phyloP scores from a whole-genome alignment of 2,113 vertebrate species.

The Catagonus wagneri region DNA sequence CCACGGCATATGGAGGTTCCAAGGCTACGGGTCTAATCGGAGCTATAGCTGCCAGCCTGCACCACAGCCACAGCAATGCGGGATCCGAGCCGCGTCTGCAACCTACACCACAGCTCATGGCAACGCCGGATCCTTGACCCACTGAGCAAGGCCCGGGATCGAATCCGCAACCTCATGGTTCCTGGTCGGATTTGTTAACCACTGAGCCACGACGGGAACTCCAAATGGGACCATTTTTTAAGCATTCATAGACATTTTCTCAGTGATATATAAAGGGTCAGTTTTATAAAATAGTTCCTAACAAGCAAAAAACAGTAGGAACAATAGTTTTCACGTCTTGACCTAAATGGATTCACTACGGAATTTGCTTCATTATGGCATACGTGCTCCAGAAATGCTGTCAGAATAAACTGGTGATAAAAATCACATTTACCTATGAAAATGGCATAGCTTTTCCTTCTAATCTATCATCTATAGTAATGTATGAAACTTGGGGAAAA shows the following conservation, averaged over 20 bases:
- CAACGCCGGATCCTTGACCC: no score
- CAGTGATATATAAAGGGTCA: neutral
- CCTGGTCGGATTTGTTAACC: no score
- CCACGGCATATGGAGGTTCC: no score
- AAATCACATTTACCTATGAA: neutral
- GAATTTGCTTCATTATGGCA: neutral
- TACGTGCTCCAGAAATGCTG: neutral
- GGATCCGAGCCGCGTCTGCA: no score
- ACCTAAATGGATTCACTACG: neutral
- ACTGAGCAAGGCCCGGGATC: no score
- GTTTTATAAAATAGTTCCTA: neutral
- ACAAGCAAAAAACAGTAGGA: neutral
- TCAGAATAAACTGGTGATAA: neutral
- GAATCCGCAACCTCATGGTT: no score
- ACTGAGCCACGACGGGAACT: no score
- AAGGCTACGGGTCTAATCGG: no score
- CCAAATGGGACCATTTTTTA: neutral
- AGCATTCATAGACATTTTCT: neutral
- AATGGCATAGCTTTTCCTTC: fast-evolving
- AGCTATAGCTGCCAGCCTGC: no score
- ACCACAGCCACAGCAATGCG: no score
- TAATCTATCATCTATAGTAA: neutral
- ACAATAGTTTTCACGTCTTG: neutral
- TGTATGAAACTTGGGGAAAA: neutral
- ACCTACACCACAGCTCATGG: no score